phyloP scores from a whole-genome alignment of 1,140 invertebrate genomes.

The Pogonomyrmex californicus region DNA sequence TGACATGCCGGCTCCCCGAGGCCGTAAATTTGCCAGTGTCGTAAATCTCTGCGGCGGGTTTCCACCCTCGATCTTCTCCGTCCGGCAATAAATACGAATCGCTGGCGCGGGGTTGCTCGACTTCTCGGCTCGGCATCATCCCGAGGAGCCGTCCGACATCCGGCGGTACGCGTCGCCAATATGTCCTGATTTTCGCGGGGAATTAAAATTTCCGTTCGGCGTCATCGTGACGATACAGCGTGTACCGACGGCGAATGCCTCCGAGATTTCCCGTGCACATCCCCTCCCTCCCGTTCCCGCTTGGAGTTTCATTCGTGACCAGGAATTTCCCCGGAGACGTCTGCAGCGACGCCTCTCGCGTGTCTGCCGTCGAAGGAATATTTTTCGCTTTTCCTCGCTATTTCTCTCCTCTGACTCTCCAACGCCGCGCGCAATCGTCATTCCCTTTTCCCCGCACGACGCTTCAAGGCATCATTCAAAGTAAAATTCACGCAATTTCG shows the following conservation, averaged over 20 bases:
- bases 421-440: constrained; percentile 21
- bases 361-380: constrained; percentile 54
- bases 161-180: constrained; percentile 35
- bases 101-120: constrained; percentile 45
- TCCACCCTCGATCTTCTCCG: constrained; percentile 59
- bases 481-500: not conserved
- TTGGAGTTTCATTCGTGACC: constrained; percentile 63
- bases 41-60: constrained; percentile 66
- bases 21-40: constrained; percentile 62
- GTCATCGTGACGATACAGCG: not conserved
- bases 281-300: constrained; percentile 55
- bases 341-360: constrained; percentile 47
- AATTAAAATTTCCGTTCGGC: constrained; percentile 75
- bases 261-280: constrained; percentile 66
- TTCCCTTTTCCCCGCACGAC: not conserved
- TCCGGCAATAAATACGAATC: constrained; percentile 76
- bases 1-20: constrained; percentile 38
- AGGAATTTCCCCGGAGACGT: constrained; percentile 75
- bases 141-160: constrained; percentile 24
- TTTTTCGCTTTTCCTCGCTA: constrained; percentile 33
- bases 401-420: constrained; percentile 35
- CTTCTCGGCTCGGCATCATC: constrained; percentile 26
- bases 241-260: not conserved
- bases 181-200: constrained; percentile 70
- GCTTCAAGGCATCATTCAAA: constrained; percentile 3